Evolutionary conservation across 2,888 invertebrate genomes (phyloP), one percentile per base, ranked within the genome.

Genomic region (Andrena fulva): DNA sequence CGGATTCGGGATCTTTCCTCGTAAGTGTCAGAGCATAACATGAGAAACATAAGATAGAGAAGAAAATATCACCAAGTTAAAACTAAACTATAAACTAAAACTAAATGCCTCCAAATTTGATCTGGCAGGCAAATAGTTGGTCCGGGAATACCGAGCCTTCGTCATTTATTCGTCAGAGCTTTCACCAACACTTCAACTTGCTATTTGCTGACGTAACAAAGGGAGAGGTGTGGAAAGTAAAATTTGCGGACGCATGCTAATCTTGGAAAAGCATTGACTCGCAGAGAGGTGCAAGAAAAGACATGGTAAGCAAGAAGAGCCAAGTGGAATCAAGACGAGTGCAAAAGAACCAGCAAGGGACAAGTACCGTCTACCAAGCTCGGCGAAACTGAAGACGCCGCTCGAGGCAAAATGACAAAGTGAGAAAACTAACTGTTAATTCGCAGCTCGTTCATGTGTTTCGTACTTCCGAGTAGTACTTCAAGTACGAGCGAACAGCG

Each of bases 181-280:
- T 27, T 24, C 56, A 56, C 24, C 10, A 4, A 24, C 56, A 56
- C 24, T 27, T 27, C 24, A 12, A 10, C 8, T 27, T 24, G 4
- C 27, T 56, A 56, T 27, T 27, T 56, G 56, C 56, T 56, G 56
- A 56, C 24, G 56, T 27, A 27, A 56, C 56, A 1, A 27, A 56
- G 27, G 56, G 27, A 24, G 35, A 42, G 35, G 35, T 16, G 20
- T 12, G 27, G 20, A 24, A 24, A 16, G 42, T 42, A 42, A 64
- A 48, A 64, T 48, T 64, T 64, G 56, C 56, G 12, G 56, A 27
- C 56, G 56, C 56, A 48, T 1, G 56, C 56, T 56, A 27, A 10
- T 10, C 56, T 56, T 27, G 20, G 56, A 56, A 27, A 56, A 27
- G 20, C 52, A 52, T 20, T 20, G 56, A 56, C 24, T 56, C 24